These are phyloP conservation scores for Ovis canadensis DNA, from an alignment of 2,113 vertebrate genomes.

Conservation along the genomic window DNA sequence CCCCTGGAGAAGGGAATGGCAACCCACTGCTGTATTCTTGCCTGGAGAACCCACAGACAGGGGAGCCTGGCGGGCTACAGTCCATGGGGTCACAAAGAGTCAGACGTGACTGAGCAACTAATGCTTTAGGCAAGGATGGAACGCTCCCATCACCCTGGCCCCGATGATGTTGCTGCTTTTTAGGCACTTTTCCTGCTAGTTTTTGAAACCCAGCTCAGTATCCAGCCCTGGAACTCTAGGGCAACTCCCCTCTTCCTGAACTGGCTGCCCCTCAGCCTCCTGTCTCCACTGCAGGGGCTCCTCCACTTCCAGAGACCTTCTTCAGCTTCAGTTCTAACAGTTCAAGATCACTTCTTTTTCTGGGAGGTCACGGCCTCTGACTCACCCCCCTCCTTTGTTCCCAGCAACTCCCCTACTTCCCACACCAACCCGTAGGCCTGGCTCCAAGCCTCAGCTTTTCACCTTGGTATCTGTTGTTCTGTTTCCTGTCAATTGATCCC, in stretches of 20 bases:
- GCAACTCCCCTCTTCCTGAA: neutral
- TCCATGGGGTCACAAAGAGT: neutral
- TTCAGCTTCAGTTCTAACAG: neutral
- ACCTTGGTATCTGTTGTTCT: slow-evolving; percentile 24
- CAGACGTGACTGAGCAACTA: rapidly evolving
- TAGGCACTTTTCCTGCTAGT: neutral
- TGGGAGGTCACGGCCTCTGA: neutral
- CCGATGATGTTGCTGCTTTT: neutral
- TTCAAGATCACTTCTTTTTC: neutral
- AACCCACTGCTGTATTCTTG: neutral
- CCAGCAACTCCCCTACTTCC: neutral
- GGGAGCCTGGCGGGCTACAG: neutral
- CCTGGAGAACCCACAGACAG: neutral
- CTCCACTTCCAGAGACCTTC: neutral
- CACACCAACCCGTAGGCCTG: neutral
- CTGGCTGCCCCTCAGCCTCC: neutral
- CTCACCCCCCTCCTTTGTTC: neutral
- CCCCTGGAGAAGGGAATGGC: neutral
- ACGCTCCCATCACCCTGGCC: neutral
- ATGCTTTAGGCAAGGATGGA: neutral
- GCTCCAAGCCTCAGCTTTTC: neutral
- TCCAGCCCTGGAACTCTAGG: neutral
- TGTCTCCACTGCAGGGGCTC: neutral
- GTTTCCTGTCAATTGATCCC: neutral
- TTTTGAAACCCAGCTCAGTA: neutral